A percentile compares a stretch with the other conserved stretches of the same genome.
Evolutionary conservation across 2,797 vertebrate species (phyloP).

Genomic region (Tapera naevia): DNA sequence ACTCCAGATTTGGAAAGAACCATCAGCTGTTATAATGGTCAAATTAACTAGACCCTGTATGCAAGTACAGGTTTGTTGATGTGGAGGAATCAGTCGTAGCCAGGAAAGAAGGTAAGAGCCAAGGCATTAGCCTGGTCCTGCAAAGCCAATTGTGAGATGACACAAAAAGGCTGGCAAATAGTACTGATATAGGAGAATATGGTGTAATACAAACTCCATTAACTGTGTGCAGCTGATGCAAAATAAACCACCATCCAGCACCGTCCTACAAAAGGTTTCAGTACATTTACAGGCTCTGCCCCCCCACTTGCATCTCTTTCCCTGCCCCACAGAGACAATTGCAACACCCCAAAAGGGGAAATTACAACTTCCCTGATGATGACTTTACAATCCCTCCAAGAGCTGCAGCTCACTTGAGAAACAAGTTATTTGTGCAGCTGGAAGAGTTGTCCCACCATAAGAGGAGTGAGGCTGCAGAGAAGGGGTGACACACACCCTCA

Average conservation of each 20-base stretch:
- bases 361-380: fast-evolving
- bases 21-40: not conserved
- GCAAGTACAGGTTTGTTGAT: not conserved
- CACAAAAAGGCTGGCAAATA: not conserved
- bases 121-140: not conserved
- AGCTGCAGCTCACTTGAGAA: not conserved
- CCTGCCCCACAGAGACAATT: not conserved
- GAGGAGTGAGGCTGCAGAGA: not conserved
- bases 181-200: too few relatives aligned
- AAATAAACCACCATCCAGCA: not conserved
- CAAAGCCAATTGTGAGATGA: not conserved
- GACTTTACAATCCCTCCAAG: not conserved
- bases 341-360: not conserved
- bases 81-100: not conserved
- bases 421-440: not conserved
- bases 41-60: fast-evolving
- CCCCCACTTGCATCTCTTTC: not conserved
- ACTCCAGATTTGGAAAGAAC: not conserved
- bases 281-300: not conserved
- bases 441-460: not conserved
- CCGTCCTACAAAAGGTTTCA: not conserved
- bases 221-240: not conserved
- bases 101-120: not conserved
- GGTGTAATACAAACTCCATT: not conserved
- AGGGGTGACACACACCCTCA: not conserved